phyloP scores from a whole-genome alignment of 35 echinoderm and acorn worm genomes.

The Acanthaster planci region DNA sequence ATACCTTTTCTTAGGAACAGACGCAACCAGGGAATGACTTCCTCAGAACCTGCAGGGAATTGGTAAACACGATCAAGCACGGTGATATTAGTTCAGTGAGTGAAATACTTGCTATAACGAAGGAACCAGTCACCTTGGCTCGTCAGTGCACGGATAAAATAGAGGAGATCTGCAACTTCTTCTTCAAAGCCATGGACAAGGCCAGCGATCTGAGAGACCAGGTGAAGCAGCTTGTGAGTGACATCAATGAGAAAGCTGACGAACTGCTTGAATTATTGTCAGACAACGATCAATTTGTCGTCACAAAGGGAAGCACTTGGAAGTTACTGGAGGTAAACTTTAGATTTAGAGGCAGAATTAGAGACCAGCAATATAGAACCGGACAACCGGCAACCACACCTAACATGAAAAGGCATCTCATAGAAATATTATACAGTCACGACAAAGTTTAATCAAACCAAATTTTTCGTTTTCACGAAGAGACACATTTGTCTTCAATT shows the following conservation, averaged over 20 bases:
- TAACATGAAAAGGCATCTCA: too few species aligned
- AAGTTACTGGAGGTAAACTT: not conserved
- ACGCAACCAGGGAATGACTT: not conserved
- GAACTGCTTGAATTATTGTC: not conserved
- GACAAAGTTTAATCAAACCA: too few species aligned
- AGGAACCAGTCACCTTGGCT: not conserved
- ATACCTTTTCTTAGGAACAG: not conserved
- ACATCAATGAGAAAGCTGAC: not conserved
- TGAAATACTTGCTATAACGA: not conserved
- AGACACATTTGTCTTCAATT: too few species aligned
- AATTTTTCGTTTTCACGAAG: too few species aligned
- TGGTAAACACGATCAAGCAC: constrained; percentile 4
- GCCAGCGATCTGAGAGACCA: not conserved
- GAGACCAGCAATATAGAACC: too few species aligned
- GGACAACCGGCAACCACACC: too few species aligned
- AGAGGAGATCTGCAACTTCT: not conserved
- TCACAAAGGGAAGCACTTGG: not conserved
- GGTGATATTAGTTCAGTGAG: not conserved
- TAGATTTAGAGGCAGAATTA: too few species aligned
- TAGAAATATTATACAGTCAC: too few species aligned
- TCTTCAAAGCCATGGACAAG: not conserved
- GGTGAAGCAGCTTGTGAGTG: not conserved
- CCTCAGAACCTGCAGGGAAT: not conserved
- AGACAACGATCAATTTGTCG: not conserved
- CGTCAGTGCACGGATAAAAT: constrained; percentile 7